phyloP scores from a whole-genome alignment of 2,888 invertebrate genomes.

The Campoletis raptor region DNA sequence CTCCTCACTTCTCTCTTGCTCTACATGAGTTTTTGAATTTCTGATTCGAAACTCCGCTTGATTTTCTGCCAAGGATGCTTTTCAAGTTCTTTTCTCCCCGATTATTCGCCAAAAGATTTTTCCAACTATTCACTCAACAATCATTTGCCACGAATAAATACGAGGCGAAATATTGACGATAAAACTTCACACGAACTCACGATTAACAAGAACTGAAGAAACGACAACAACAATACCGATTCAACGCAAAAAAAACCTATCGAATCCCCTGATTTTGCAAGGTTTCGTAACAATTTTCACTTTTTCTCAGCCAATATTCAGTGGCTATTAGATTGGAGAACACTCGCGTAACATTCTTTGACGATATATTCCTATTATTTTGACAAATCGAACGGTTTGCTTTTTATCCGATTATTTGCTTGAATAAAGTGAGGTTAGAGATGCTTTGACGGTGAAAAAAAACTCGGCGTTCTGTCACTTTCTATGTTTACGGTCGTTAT shows the following conservation, averaged over 20 bases:
- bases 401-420: neutral
- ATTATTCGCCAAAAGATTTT: neutral
- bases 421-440: constrained; percentile 46
- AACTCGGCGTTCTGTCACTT: constrained; percentile 78
- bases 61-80: neutral
- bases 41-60: neutral
- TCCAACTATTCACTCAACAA: neutral
- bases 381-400: constrained; percentile 30
- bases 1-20: neutral
- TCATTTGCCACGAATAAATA: neutral
- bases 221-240: constrained; percentile 2
- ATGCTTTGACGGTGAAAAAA: constrained; percentile 22
- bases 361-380: constrained; percentile 27
- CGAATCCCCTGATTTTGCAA: neutral
- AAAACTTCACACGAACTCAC: neutral
- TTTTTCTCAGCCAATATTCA: constrained; percentile 8
- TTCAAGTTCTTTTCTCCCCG: neutral
- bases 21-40: neutral
- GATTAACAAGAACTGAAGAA: neutral
- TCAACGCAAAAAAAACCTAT: neutral
- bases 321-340: neutral
- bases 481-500: constrained; percentile 71
- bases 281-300: constrained; percentile 9
- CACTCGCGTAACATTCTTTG: neutral
- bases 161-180: neutral